Evolutionary conservation across 2,888 invertebrate species (phyloP), one percentile per base, ranked within the genome.

Genomic region (Eristalinus aeneus): DNA sequence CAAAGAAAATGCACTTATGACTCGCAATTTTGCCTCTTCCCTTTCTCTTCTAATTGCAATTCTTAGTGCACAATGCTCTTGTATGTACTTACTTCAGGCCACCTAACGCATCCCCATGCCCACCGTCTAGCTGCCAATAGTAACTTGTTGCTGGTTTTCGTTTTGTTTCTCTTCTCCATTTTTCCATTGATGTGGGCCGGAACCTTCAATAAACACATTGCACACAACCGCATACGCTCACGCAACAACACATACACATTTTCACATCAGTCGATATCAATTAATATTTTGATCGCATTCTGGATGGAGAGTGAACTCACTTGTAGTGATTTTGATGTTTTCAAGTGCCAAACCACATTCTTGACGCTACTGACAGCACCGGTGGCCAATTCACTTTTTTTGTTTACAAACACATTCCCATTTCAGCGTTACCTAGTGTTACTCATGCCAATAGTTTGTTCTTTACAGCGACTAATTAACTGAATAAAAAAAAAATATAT

Each of bases 271-370:
- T 71, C 53, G 61, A 71, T 82, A 86, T 77, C 82, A 77, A 82
- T 86, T 86, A 81, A 72, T 63, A 80, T 71, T 63, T 81, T 61
- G 64, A 76, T 77, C 73, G 77, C 81, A 81, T 76, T 76, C 72
- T 32, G 32, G 34, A 71, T 34, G 12, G 39, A 36, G 32, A 65
- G 53, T 32, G 46, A 9, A 16, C 31, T 65, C 56, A 64, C 56
- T 61, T 64, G 64, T 20, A 74, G 54, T 56, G 60, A 46, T 76
- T 67, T 60, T 63, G 36, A 31, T 36, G 60, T 11, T 76, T 68
- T 68, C 31, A 54, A 68, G 63, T 77, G 77, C 77, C 77, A 77
- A 76, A 76, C 61, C 61, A 23, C 11, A 56, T 71, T 36, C 12
- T 22, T 39, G 5, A 60, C 54, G 27, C 68, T 58, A 65, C 74